These are phyloP conservation scores for Anarhynchus alexandrinus DNA, from an alignment of 2,113 vertebrate genomes.

Conservation along the genomic window DNA sequence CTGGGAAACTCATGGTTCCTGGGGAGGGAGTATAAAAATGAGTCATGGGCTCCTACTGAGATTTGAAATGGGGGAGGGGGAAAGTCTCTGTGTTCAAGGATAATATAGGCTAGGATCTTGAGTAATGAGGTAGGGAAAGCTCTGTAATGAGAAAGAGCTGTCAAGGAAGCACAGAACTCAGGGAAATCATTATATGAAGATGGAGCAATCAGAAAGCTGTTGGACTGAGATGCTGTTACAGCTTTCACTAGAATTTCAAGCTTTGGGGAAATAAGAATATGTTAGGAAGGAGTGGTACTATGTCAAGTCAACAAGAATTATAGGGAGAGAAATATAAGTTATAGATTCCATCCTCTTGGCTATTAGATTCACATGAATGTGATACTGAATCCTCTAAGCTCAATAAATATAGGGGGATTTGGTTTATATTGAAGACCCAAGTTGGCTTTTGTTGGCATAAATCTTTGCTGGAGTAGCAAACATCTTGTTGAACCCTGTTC, in stretches of 20 bases:
- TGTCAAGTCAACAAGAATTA: slow-evolving; percentile 46
- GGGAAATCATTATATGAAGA: not conserved
- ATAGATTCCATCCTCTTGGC: not conserved
- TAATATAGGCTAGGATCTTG: not conserved
- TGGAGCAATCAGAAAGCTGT: not conserved
- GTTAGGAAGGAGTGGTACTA: not conserved
- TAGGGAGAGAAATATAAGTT: not conserved
- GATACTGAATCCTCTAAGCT: not conserved
- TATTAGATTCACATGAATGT: not conserved
- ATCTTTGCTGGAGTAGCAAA: not conserved
- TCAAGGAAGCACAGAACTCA: slow-evolving; percentile 5
- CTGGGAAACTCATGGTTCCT: slow-evolving; percentile 16
- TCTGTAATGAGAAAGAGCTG: slow-evolving; percentile 37
- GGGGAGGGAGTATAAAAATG: slow-evolving; percentile 2
- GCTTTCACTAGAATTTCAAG: slow-evolving; percentile 21
- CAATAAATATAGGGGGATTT: not conserved
- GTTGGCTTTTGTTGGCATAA: slow-evolving; percentile 10
- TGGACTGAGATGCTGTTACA: not conserved
- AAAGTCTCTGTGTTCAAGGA: not conserved
- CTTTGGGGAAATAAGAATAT: slow-evolving; percentile 5
- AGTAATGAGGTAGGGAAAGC: slow-evolving; percentile 15
- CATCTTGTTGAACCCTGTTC: not conserved
- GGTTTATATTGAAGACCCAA: not conserved
- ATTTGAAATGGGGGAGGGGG: not conserved
- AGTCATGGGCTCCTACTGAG: not conserved